Evolutionary conservation across 2,113 vertebrate genomes (phyloP), one percentile per base, ranked within the genome.

Genomic region (Glaucomys volans): DNA sequence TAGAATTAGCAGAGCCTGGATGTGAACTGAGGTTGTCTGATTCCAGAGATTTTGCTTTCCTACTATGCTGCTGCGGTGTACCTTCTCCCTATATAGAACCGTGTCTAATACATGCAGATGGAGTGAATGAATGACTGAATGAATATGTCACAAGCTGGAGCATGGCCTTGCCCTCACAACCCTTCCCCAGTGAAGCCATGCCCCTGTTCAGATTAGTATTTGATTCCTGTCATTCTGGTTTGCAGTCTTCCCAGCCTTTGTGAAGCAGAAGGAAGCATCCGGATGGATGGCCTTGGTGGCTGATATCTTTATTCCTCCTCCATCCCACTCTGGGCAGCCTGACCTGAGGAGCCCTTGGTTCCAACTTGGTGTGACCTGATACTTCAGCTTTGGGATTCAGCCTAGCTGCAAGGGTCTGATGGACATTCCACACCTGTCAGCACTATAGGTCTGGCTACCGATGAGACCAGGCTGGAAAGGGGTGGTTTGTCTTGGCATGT

Each of bases 391-490:
- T 71, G 69, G 83, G 75, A 40, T 52, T 71, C 87, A 95, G 97
- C 93, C 95, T 47, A 24, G 50, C 57, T 22, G 50, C 81, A 91
- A 93, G 37, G 89, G 17, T 59, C 92, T 96, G 94, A 97, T 87
- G 89, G 52, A 94, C 88, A 93, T 96, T 92, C 87, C 64, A 87
- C 32, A 95, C 66, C 93, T 98, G 97, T 97, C 94, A 97, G 89
- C 94, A 81, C 95, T 87, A 74, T 54, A 97, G 82, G 76, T 69
- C 95, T 86, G 89, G 96, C 83, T 42, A 64, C 75, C 40, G 64
- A 76, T 54, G 84, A 81, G 50, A 59, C 75, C 42, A 28, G 89
- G 52, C 64, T 35, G 30, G 82, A 62, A n/a, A 92, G 52, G 90
- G 40, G 50, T 81, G n/a, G 91, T 66, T 92, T 88, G 66, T 42